These are phyloP conservation scores for Gila orcuttii DNA, from an alignment of 2,113 vertebrate genomes.

Conservation along the genomic window DNA sequence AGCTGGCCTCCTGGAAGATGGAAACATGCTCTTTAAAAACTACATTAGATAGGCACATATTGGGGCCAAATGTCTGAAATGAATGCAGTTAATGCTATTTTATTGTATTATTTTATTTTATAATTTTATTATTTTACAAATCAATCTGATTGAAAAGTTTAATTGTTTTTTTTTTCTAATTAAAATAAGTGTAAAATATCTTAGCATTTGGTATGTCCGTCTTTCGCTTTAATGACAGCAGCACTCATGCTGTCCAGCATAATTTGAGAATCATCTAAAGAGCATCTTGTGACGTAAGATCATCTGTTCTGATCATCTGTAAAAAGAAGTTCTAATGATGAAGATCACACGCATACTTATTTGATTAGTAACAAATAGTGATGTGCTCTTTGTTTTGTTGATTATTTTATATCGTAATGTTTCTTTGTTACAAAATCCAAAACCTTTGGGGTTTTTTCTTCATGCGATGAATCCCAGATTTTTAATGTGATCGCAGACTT, in stretches of 20 bases:
- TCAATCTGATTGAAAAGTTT: too few relatives aligned
- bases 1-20: conserved; percentile 83
- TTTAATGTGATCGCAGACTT: neutral
- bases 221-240: neutral
- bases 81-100: too few relatives aligned
- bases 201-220: neutral
- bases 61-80: neutral
- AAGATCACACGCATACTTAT: neutral
- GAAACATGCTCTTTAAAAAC: neutral
- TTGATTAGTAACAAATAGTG: neutral
- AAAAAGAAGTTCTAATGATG: neutral
- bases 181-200: neutral
- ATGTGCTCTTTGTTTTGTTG: neutral
- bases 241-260: neutral
- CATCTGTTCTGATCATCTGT: neutral
- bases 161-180: neutral
- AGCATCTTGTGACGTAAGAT: neutral
- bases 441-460: too few relatives aligned
- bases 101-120: too few relatives aligned
- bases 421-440: too few relatives aligned
- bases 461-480: too few relatives aligned
- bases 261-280: neutral
- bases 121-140: too few relatives aligned
- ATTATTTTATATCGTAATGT: neutral
- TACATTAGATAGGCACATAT: neutral